phyloP scores from a whole-genome alignment of 2,888 invertebrate genomes.

The Pterobdella sp. region DNA sequence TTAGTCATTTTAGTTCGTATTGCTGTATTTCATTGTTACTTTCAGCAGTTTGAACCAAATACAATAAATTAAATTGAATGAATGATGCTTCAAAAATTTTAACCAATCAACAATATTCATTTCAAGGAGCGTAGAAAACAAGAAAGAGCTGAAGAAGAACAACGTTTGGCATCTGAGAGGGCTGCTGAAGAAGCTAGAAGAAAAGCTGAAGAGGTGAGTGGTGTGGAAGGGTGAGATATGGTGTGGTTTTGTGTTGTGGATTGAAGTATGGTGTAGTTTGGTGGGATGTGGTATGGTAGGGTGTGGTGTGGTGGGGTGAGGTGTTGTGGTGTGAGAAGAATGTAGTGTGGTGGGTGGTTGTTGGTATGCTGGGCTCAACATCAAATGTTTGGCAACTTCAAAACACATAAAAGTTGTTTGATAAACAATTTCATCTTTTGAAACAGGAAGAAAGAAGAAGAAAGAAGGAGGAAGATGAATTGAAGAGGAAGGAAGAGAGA shows the following conservation, averaged over 20 bases:
- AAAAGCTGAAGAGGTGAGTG: slow-evolving; percentile 60
- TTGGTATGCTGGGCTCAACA: neutral
- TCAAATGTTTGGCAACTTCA: neutral
- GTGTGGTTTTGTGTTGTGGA: neutral
- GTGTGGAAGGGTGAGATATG: neutral
- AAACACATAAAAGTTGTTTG: neutral
- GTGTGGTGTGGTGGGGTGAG: neutral
- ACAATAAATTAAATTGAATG: too few species aligned
- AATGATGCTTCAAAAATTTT: too few species aligned
- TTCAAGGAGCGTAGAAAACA: slow-evolving; percentile 55
- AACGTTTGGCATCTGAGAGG: slow-evolving; percentile 85
- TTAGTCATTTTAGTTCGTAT: too few species aligned
- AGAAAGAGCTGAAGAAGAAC: slow-evolving; percentile 89
- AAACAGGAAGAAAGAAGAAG: slow-evolving; percentile 36
- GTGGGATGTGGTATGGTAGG: neutral
- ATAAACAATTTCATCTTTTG: neutral
- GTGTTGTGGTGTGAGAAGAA: neutral
- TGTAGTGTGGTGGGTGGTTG: neutral
- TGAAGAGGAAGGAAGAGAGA: slow-evolving; percentile 32
- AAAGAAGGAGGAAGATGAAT: slow-evolving; percentile 36
- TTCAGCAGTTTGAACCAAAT: too few species aligned
- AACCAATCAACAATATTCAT: too few species aligned
- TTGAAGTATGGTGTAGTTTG: neutral
- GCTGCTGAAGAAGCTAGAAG: slow-evolving; percentile 87
- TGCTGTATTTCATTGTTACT: too few species aligned